Percentiles rank a stretch among this genome's conserved stretches.
Conservation (phyloP, 2,888 invertebrate species). For the Amblyjoppa proteus region DNA sequence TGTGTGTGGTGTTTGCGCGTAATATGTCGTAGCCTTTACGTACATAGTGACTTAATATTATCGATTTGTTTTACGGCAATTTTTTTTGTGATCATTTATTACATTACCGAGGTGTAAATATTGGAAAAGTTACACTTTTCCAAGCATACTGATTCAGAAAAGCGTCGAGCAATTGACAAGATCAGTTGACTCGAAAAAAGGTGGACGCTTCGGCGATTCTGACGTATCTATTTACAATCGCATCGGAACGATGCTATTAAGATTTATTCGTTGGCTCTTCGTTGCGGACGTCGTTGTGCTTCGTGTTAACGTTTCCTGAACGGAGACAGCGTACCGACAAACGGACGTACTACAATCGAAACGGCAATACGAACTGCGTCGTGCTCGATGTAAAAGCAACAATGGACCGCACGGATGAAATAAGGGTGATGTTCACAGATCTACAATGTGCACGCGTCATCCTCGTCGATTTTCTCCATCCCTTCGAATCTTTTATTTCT, state of each 20-base stretch:
- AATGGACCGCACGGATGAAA: slow-evolving; percentile 66
- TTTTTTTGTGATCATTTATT: too few species aligned
- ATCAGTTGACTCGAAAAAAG: neutral
- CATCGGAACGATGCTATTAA: slow-evolving; percentile 54
- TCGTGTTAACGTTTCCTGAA: slow-evolving; percentile 82
- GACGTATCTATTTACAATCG: slow-evolving; percentile 69
- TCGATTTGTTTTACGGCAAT: too few species aligned
- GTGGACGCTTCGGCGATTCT: slow-evolving; percentile 66
- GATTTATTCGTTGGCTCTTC: slow-evolving; percentile 73
- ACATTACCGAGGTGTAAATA: neutral
- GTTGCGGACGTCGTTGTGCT: slow-evolving; percentile 75
- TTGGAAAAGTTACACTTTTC: neutral
- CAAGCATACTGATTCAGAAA: neutral
- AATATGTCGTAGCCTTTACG: too few species aligned
- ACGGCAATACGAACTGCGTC: slow-evolving; percentile 51
- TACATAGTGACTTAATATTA: too few species aligned
- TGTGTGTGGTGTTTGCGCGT: too few species aligned
- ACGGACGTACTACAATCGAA: slow-evolving; percentile 54
- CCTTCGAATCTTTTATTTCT: slow-evolving; percentile 47
- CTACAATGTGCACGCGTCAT: slow-evolving; percentile 80
- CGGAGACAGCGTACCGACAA: slow-evolving; percentile 75
- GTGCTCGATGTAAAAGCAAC: slow-evolving; percentile 66
- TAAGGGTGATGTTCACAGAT: slow-evolving; percentile 77
- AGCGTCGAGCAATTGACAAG: neutral
- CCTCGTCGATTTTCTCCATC: slow-evolving; percentile 55